A percentile compares a stretch with the other conserved stretches of the same genome.
phyloP scores from a whole-genome alignment of 2,888 invertebrate species.

The Anorthoa munda region DNA sequence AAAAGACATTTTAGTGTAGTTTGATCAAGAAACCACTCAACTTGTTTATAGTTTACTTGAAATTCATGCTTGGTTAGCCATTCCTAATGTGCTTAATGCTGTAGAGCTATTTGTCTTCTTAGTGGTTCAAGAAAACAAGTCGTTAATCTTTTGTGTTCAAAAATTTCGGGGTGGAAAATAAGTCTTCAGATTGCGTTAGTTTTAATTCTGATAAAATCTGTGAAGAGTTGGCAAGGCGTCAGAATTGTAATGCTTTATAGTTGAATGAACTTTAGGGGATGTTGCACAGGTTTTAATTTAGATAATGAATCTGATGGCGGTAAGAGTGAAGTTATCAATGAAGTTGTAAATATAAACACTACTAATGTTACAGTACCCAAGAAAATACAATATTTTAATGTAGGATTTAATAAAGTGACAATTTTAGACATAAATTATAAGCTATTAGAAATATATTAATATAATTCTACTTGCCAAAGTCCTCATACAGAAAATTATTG shows the following conservation, averaged over 20 bases:
- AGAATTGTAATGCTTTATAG: slow-evolving; percentile 48
- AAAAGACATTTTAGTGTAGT: background rate
- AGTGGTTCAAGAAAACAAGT: slow-evolving; percentile 63
- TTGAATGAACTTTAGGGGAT: slow-evolving; percentile 28
- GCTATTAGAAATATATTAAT: background rate
- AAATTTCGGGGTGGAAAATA: slow-evolving; percentile 59
- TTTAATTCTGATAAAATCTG: slow-evolving; percentile 59
- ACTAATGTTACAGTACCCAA: no score
- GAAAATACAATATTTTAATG: background rate
- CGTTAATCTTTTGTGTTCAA: slow-evolving; percentile 63
- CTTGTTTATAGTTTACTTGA: slow-evolving; percentile 37
- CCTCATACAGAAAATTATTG: background rate
- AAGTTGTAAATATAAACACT: background rate
- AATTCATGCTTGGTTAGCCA: slow-evolving; percentile 40
- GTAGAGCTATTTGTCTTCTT: slow-evolving; percentile 56
- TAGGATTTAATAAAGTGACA: background rate
- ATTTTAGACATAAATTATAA: background rate
- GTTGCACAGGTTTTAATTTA: background rate
- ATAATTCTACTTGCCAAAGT: background rate
- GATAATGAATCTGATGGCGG: background rate
- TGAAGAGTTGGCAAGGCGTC: slow-evolving; percentile 59
- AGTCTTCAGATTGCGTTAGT: slow-evolving; percentile 52
- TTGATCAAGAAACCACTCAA: slow-evolving; percentile 38
- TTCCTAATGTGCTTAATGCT: slow-evolving; percentile 53
- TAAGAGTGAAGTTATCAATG: background rate